These are phyloP conservation scores for Metopia argyrocephala DNA, from an alignment of 2,888 invertebrate species.

Conservation along the genomic window DNA sequence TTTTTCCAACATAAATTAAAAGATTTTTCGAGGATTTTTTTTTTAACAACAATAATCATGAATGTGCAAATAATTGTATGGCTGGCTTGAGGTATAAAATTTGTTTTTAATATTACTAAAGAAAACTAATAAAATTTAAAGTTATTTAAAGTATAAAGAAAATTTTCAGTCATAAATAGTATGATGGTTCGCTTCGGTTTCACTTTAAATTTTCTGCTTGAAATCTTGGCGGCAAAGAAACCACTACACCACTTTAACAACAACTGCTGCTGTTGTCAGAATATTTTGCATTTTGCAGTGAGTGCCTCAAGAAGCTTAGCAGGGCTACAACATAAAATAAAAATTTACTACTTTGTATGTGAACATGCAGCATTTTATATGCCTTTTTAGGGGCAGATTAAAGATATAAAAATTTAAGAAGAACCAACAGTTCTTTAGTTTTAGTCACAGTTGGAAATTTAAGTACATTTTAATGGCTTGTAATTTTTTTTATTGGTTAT, in stretches of 20 bases:
- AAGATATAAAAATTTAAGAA: no score
- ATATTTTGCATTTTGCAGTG: not conserved
- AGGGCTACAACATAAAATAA: conserved; percentile 68
- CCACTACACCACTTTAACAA: not conserved
- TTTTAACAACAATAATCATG: not conserved
- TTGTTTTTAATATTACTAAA: conserved; percentile 33
- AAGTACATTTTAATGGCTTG: conserved; percentile 55
- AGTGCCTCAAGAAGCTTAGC: not conserved
- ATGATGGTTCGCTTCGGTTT: conserved; percentile 28
- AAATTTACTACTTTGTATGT: conserved; percentile 75
- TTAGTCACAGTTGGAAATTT: conserved; percentile 55
- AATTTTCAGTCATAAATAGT: conserved; percentile 25
- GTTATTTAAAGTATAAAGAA: conserved; percentile 51
- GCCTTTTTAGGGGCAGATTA: conserved; percentile 51
- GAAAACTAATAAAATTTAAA: conserved; percentile 57
- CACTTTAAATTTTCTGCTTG: conserved; percentile 54
- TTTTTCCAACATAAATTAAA: not conserved
- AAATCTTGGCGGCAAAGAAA: conserved; percentile 45
- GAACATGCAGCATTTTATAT: conserved; percentile 51
- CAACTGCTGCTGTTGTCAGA: not conserved
- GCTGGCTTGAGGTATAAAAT: conserved; percentile 36
- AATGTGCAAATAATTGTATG: not conserved
- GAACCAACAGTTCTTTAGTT: no score
- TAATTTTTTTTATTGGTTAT: conserved; percentile 51
- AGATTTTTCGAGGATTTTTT: conserved; percentile 7